Evolutionary conservation across 2,797 vertebrate species (phyloP).

Genomic region (Falco concolor): DNA sequence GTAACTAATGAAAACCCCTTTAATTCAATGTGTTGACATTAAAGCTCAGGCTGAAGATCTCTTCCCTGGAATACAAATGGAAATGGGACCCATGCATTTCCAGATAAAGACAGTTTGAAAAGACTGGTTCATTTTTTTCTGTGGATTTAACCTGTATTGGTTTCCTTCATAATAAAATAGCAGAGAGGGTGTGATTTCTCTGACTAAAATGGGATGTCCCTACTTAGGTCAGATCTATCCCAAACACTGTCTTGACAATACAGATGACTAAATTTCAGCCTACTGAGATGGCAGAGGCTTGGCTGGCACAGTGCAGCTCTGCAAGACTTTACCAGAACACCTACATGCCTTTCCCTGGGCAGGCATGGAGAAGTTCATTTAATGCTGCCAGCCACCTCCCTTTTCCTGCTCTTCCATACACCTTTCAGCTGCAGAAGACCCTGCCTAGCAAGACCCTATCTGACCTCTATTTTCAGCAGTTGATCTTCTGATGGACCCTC

Average conservation of each 20-base stretch:
- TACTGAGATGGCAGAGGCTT: not conserved
- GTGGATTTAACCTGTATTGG: not conserved
- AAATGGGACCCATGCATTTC: not conserved
- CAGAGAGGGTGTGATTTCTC: not conserved
- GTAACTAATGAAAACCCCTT: constrained; percentile 37
- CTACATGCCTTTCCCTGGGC: too few species aligned
- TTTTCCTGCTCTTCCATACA: not conserved
- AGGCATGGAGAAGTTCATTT: not conserved
- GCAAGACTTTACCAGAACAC: not conserved
- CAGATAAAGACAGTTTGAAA: not conserved
- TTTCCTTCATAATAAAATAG: not conserved
- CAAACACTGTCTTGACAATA: not conserved
- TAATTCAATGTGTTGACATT: constrained; percentile 31
- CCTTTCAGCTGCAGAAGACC: not conserved
- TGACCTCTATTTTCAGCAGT: not conserved
- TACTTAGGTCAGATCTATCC: not conserved
- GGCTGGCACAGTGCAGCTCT: not conserved
- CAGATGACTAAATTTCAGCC: not conserved
- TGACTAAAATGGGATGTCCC: not conserved
- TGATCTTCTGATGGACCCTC: not conserved
- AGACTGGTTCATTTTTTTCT: not conserved
- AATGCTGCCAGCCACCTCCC: not conserved
- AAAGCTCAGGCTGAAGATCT: not conserved
- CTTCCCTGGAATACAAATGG: constrained; percentile 14
- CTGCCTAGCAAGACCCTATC: not conserved